Evolutionary conservation across 2,797 vertebrate species (phyloP).

Genomic region (Alca torda): DNA sequence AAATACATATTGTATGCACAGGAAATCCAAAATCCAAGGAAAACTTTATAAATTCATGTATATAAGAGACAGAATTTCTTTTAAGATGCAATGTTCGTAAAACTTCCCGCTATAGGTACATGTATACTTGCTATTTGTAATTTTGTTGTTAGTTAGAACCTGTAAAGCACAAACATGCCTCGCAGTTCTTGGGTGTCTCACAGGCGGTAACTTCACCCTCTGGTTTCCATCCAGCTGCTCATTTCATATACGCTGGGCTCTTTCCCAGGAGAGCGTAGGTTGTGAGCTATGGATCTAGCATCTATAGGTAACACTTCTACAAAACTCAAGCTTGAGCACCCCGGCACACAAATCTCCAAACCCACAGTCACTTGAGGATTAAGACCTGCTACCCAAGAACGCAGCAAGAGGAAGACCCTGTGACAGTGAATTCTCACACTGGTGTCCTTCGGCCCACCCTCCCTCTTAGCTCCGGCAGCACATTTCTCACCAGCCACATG

Average conservation of each 20-base stretch:
- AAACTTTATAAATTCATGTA: not conserved
- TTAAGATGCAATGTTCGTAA: not conserved
- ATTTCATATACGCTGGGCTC: not conserved
- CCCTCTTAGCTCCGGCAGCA: not conserved
- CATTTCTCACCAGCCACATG: not conserved
- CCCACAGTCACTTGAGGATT: not conserved
- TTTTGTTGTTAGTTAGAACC: not conserved
- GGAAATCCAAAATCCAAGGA: not conserved
- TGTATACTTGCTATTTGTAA: too few relatives aligned
- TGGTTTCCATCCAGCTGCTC: not conserved
- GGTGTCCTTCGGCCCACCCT: not conserved
- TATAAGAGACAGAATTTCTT: not conserved
- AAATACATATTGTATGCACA: not conserved
- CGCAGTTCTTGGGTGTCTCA: not conserved
- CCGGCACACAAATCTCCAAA: not conserved
- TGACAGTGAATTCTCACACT: not conserved
- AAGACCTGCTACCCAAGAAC: not conserved
- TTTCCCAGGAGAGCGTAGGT: too few relatives aligned
- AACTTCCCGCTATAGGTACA: not conserved
- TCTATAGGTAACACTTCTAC: not conserved
- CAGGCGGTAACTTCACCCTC: not conserved
- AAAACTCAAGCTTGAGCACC: not conserved
- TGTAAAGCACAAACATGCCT: not conserved
- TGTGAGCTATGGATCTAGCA: too few relatives aligned
- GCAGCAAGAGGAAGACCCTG: not conserved